Base-by-base conservation (phyloP, 1,140 invertebrate genomes). In the Neodiprion virginianus region DNA sequence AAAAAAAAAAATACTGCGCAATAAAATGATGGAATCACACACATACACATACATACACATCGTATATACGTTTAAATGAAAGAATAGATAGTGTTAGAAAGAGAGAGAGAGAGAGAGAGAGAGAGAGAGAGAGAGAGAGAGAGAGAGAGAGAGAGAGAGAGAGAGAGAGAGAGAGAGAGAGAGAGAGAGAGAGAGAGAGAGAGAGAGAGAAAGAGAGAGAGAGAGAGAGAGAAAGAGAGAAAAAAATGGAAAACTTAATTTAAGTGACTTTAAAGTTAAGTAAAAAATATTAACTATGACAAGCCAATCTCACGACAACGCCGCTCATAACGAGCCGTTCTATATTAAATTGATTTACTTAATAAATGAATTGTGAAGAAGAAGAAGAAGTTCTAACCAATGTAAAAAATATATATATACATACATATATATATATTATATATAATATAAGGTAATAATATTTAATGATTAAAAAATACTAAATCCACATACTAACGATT, bases 81-180 rank as follows among this genome's bases (percentile, higher is more conserved):
- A 61, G n/a, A 12, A 61, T 61, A 61, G 4, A 61, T 61, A 61
- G 53, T 8, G 7, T 61, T 61, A 12, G n/a, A 8, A 61, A 74
- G 76, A 76, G 49, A 67, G 72, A 74, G 76, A 70, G 17, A 76
- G 73, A 74, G 69, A 75, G 66, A 75, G 75, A 74, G 66, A 48
- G 28, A 12, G n/a, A 8, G 8, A 75, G 76, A 76, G 49, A 67
- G 72, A 74, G 76, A 70, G 17, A 77, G 73, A 74, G 69, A 75
- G 68, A 75, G 73, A 12, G n/a, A 7, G 7, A 75, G 76, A 76
- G 49, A 67, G 72, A 74, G 76, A 70, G 17, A 77, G 73, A 74
- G 69, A 75, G 68, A 75, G 69, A 12, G n/a, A 7, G 7, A 75
- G 76, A 76, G 49, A 67, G 72, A 74, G 76, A 70, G 17, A 77